Percentiles rank a stretch among this genome's conserved stretches.
Evolutionary conservation across 2,797 vertebrate species (phyloP).

Genomic region (Clarias pachynema): DNA sequence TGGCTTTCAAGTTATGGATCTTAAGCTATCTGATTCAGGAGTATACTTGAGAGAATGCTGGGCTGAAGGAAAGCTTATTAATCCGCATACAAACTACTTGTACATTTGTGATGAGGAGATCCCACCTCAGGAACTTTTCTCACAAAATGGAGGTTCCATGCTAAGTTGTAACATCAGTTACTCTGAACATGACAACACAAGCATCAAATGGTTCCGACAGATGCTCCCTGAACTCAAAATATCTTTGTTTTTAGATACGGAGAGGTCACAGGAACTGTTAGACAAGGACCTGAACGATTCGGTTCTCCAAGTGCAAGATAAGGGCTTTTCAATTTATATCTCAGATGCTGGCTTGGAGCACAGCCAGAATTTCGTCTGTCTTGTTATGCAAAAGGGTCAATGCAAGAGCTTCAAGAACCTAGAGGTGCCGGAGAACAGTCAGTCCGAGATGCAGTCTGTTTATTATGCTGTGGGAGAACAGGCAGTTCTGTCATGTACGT

Average conservation of each 20-base stretch:
- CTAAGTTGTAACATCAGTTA: constrained; percentile 62
- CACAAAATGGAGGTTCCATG: constrained; percentile 42
- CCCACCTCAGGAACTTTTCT: constrained; percentile 47
- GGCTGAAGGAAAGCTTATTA: constrained; percentile 51
- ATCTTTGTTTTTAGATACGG: constrained; percentile 68
- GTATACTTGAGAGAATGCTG: constrained; percentile 73
- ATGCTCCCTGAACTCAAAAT: constrained; percentile 24
- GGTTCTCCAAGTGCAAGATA: constrained; percentile 53
- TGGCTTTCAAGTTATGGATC: constrained; percentile 63
- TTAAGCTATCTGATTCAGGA: constrained; percentile 67
- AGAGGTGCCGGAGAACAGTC: constrained; percentile 32
- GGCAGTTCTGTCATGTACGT: constrained; percentile 63
- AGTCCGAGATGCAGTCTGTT: constrained; percentile 48
- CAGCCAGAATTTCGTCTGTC: constrained; percentile 63
- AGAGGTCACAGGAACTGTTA: constrained; percentile 60
- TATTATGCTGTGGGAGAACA: constrained; percentile 66
- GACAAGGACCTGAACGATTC: constrained; percentile 50
- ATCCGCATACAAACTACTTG: constrained; percentile 55
- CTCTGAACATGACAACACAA: constrained; percentile 27
- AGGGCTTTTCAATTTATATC: constrained; percentile 61
- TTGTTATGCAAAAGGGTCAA: constrained; percentile 56
- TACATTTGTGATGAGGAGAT: constrained; percentile 66
- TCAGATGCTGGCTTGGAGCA: constrained; percentile 48
- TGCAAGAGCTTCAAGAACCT: constrained; percentile 70
- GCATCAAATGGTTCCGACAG: constrained; percentile 73